Conservation (phyloP, 2,888 invertebrate genomes). For the Zeuzera pyrina region DNA sequence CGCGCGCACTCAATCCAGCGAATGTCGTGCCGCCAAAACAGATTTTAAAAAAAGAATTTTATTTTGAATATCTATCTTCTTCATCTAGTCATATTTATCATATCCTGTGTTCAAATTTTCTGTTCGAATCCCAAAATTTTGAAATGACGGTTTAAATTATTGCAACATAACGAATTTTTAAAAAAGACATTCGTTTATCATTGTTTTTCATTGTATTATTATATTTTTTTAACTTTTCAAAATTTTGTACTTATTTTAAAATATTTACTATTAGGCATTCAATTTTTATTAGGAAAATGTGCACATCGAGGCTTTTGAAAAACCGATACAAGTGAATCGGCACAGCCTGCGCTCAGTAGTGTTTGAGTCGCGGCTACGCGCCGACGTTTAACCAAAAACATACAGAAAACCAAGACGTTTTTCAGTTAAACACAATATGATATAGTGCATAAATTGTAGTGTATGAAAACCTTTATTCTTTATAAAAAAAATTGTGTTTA, state of each 20-base stretch:
- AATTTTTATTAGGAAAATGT: conserved; percentile 6
- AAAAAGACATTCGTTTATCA: no score
- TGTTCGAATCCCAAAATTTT: no score
- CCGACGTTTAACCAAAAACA: conserved; percentile 41
- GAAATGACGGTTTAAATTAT: no score
- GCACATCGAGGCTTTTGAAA: conserved; percentile 29
- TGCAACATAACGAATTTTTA: no score
- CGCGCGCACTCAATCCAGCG: conserved; percentile 56
- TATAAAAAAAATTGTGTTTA: no score
- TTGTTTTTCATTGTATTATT: conserved; percentile 7
- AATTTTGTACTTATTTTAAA: conserved; percentile 7
- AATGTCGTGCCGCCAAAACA: conserved; percentile 29
- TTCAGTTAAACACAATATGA: conserved; percentile 37
- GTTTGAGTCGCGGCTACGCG: conserved; percentile 42
- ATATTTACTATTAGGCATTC: conserved; percentile 12
- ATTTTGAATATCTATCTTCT: conserved; percentile 1
- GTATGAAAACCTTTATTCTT: no score
- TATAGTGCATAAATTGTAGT: conserved; percentile 29
- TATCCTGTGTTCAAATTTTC: no score
- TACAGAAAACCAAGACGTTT: conserved; percentile 36
- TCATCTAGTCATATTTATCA: no score
- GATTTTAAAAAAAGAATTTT: conserved; percentile 7
- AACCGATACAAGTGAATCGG: conserved; percentile 35
- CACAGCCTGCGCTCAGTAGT: conserved; percentile 56
- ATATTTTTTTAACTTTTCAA: conserved; percentile 5